Evolutionary conservation across 2,888 invertebrate genomes (phyloP).

Genomic region (Chrysodeixis includens): DNA sequence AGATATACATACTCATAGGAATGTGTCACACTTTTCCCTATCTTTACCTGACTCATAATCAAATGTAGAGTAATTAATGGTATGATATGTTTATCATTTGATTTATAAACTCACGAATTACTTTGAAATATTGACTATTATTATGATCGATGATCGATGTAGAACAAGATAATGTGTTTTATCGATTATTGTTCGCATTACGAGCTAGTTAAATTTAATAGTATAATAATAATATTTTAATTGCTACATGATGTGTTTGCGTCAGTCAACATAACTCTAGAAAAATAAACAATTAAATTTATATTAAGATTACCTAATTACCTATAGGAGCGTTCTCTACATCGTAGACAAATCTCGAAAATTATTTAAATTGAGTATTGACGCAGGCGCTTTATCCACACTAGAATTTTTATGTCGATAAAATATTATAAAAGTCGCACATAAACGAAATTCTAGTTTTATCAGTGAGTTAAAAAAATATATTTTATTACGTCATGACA

Average conservation of each 20-base stretch:
- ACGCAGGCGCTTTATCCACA: not conserved
- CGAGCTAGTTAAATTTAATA: slow-evolving; percentile 29
- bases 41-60: not conserved
- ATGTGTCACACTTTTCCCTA: not conserved
- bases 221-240: slow-evolving; percentile 19
- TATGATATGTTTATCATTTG: not conserved
- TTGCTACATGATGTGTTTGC: slow-evolving; percentile 24
- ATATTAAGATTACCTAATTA: not conserved
- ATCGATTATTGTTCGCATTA: slow-evolving; percentile 29
- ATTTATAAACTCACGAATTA: not conserved
- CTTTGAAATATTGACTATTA: slow-evolving; percentile 6
- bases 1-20: not conserved
- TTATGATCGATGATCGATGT: slow-evolving; percentile 32
- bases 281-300: slow-evolving; percentile 23
- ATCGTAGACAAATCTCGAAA: slow-evolving; percentile 12
- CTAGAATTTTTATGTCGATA: too few species aligned
- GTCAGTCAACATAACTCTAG: slow-evolving; percentile 16
- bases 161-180: slow-evolving; percentile 24
- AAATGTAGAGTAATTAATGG: not conserved
- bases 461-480: too few species aligned
- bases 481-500: too few species aligned
- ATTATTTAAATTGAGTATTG: not conserved
- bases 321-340: slow-evolving; percentile 8
- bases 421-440: too few species aligned
- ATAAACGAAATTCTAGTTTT: too few species aligned